Evolutionary conservation across 2,113 vertebrate genomes (phyloP).

Genomic region (Hassar affinis): DNA sequence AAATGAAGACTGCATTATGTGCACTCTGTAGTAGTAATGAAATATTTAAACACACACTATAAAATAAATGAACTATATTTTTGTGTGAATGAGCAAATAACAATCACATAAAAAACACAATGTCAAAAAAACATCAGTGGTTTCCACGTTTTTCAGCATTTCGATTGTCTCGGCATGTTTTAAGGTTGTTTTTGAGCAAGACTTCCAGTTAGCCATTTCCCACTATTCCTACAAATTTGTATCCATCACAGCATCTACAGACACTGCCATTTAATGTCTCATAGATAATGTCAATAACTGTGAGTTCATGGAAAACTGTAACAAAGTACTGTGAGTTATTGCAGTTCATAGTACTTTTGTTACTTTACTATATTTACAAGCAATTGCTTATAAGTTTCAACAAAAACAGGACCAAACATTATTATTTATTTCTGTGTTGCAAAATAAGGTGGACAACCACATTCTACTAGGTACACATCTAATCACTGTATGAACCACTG

Average conservation of each 20-base stretch:
- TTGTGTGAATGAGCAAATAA: background rate
- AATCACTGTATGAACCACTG: background rate
- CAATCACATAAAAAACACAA: background rate
- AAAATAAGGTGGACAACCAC: background rate
- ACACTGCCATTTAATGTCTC: background rate
- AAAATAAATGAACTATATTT: background rate
- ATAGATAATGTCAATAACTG: background rate
- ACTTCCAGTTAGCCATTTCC: background rate
- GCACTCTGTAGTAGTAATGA: background rate
- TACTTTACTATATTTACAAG: background rate
- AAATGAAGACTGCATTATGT: background rate
- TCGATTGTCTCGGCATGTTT: background rate
- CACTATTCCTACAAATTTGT: background rate
- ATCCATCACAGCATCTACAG: background rate
- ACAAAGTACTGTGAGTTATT: background rate
- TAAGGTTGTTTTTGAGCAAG: background rate
- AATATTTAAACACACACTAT: background rate
- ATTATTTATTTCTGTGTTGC: background rate
- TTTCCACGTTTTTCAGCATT: background rate
- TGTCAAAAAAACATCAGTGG: background rate
- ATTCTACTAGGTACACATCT: background rate
- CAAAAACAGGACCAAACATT: background rate
- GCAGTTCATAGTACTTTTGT: background rate
- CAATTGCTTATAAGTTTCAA: background rate
- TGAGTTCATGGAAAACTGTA: background rate